A percentile compares a stretch with the other conserved stretches of the same genome.
Conservation (phyloP, 2,797 vertebrate species). For the Adelosebastes latens region DNA sequence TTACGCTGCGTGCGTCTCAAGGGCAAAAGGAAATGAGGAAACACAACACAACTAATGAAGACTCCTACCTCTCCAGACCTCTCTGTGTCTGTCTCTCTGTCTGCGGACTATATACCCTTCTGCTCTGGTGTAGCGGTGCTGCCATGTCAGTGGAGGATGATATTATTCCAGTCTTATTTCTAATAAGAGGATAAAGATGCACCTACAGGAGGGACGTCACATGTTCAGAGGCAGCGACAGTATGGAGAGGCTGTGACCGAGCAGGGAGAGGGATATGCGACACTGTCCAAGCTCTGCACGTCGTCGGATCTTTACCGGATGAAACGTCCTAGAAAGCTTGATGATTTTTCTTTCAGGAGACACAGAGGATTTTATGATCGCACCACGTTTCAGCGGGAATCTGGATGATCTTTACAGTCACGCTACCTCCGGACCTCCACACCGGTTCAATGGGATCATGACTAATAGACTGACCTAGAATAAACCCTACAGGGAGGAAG, state of each 20-base stretch:
- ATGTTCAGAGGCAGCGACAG: constrained; percentile 64
- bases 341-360: constrained; percentile 27
- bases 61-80: constrained; percentile 48
- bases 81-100: background rate
- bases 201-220: constrained; percentile 67
- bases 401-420: constrained; percentile 50
- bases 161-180: constrained; percentile 44
- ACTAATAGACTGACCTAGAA: constrained; percentile 38
- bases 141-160: constrained; percentile 46
- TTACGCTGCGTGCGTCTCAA: constrained; percentile 80
- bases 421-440: constrained; percentile 39
- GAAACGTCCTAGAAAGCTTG: constrained; percentile 31
- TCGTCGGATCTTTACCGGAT: constrained; percentile 45
- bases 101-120: constrained; percentile 2
- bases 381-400: constrained; percentile 57
- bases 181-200: constrained; percentile 59
- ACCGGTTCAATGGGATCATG: constrained; percentile 41
- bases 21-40: constrained; percentile 80
- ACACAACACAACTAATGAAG: constrained; percentile 64
- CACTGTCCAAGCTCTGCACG: constrained; percentile 48
- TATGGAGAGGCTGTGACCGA: constrained; percentile 62
- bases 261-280: constrained; percentile 55
- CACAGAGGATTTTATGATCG: constrained; percentile 52
- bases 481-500: constrained; percentile 30
- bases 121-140: constrained; percentile 30